A percentile compares a stretch with the other conserved stretches of the same genome.
These are phyloP conservation scores for Leptopterna dolabrata DNA, from an alignment of 2,888 invertebrate species.

Conservation along the genomic window DNA sequence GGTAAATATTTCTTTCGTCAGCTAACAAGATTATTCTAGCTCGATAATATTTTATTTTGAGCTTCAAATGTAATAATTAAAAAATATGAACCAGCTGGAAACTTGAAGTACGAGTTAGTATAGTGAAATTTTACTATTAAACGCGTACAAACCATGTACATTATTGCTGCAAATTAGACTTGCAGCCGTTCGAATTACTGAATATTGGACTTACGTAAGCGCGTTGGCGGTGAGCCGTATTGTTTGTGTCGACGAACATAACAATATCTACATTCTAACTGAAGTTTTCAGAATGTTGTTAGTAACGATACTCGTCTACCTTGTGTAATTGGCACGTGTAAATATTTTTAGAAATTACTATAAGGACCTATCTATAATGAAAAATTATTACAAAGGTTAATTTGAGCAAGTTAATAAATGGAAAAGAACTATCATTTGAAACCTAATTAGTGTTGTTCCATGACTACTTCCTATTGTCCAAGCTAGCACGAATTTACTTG, in stretches of 20 bases:
- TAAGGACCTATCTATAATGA: neutral
- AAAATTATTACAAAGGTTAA: neutral
- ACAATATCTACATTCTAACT: neutral
- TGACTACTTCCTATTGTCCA: neutral
- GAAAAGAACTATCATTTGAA: conserved; percentile 28
- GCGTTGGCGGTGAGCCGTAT: neutral
- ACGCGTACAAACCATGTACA: neutral
- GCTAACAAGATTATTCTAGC: neutral
- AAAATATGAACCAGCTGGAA: neutral
- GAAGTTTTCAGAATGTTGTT: neutral
- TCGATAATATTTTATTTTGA: neutral
- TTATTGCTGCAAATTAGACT: neutral
- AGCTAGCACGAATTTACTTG: no score
- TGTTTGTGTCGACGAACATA: neutral
- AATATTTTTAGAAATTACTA: conserved; percentile 36
- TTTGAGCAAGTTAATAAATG: conserved; percentile 34
- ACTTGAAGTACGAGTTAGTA: neutral
- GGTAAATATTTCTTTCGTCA: neutral
- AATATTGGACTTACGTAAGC: neutral
- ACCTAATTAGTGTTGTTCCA: neutral
- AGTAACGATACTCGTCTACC: neutral
- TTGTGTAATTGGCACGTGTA: conserved; percentile 32
- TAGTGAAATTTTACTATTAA: neutral
- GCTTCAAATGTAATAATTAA: neutral
- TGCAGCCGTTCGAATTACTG: neutral